Evolutionary conservation across 1,140 invertebrate genomes (phyloP).

Genomic region (Pseudomyrmex dendroicus): DNA sequence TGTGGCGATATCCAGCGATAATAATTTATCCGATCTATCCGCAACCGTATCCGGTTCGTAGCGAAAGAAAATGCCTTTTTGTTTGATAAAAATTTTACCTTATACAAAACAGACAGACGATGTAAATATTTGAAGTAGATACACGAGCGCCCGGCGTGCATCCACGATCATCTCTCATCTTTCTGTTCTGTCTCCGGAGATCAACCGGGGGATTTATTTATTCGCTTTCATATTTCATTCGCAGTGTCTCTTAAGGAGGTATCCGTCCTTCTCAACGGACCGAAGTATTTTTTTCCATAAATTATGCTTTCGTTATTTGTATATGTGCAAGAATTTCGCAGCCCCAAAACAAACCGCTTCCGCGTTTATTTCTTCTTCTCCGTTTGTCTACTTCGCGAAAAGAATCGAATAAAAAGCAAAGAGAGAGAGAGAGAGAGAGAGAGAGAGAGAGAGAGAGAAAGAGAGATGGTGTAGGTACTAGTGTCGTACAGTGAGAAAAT

Average conservation of each 20-base stretch:
- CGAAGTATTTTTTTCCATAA: neutral
- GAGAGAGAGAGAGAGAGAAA: neutral
- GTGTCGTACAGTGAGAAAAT: constrained; percentile 70
- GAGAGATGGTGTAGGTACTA: constrained; percentile 35
- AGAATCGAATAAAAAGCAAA: neutral
- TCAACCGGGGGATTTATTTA: constrained; percentile 38
- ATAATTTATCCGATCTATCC: constrained; percentile 31
- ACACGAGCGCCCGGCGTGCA: neutral
- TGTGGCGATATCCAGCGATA: neutral
- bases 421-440: neutral
- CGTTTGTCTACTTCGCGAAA: neutral
- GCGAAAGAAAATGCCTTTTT: constrained; percentile 4
- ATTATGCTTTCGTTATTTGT: constrained; percentile 22
- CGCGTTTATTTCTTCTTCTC: neutral
- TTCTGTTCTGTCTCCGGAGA: neutral
- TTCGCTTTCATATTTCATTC: constrained; percentile 16
- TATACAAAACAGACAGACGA: constrained; percentile 22
- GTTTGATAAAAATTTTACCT: constrained; percentile 25
- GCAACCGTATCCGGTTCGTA: neutral
- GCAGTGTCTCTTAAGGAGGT: neutral
- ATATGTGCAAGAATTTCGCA: constrained; percentile 1
- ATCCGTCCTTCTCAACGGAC: neutral
- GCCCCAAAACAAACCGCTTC: neutral
- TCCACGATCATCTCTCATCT: constrained; percentile 12
- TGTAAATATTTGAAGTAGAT: constrained; percentile 49